Conservation (phyloP, 2,113 vertebrate species). For the Sapajus apella region DNA sequence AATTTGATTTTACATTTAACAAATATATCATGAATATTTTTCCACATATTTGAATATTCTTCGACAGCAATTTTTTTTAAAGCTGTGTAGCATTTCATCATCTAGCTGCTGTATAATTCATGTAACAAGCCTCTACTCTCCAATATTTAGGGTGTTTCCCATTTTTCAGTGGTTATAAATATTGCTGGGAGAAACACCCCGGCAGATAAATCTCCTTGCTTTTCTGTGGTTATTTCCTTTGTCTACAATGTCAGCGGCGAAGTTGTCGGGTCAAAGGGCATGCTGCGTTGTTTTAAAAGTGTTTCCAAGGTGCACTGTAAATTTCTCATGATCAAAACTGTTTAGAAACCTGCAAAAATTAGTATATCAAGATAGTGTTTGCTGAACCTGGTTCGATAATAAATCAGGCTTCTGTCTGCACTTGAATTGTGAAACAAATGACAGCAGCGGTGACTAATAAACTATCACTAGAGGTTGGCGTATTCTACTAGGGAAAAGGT, state of each 20-base stretch:
- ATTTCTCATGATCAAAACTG: not conserved
- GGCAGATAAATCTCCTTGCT: not conserved
- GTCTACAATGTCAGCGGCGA: not conserved
- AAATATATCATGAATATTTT: constrained; percentile 32
- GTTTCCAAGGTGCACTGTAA: not conserved
- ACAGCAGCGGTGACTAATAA: not conserved
- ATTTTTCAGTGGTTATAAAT: constrained; percentile 56
- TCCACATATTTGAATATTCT: constrained; percentile 53
- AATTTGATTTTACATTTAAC: constrained; percentile 5
- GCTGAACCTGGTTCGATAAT: not conserved
- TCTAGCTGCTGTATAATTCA: not conserved
- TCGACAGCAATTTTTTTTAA: constrained; percentile 23
- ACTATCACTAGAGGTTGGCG: accelerated
- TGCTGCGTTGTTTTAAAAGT: not conserved
- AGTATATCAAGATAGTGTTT: not conserved
- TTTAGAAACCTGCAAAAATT: not conserved
- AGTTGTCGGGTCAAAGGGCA: not conserved
- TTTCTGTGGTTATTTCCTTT: not conserved
- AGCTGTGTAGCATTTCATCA: not conserved
- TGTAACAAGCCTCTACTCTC: not conserved
- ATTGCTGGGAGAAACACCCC: not conserved
- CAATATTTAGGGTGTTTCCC: not conserved
- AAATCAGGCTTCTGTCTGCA: not conserved
- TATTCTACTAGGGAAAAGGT: not conserved
- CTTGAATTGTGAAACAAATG: not conserved